These are phyloP conservation scores for Paracyclopina nana DNA, from an alignment of 1,140 invertebrate genomes.

Conservation along the genomic window DNA sequence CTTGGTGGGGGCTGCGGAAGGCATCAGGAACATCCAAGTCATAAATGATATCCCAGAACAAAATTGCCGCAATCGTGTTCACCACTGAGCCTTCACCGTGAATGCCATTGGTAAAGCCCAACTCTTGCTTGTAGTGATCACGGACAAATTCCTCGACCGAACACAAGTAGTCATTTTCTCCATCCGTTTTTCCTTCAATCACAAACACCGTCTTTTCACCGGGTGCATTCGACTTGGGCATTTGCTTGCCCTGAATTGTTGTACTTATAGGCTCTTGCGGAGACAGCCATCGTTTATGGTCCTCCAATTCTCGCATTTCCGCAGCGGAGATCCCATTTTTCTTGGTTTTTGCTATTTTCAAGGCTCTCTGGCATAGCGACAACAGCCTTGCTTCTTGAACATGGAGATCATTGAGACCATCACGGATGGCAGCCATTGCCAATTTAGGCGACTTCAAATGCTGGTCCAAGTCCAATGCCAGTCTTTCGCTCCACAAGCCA, in stretches of 20 bases:
- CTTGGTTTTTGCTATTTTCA: constrained; percentile 14
- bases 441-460: constrained; percentile 31
- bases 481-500: constrained; percentile 33
- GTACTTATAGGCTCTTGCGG: not conserved
- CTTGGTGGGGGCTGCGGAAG: constrained; percentile 43
- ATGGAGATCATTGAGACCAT: constrained; percentile 26
- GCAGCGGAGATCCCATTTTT: not conserved
- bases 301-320: not conserved
- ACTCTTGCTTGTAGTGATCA: constrained; percentile 27
- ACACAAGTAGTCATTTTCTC: constrained; percentile 22
- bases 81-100: constrained; percentile 50
- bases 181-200: constrained; percentile 11
- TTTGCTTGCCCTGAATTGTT: not conserved
- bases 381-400: constrained; percentile 27
- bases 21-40: constrained; percentile 35
- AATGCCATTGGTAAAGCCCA: constrained; percentile 31
- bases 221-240: not conserved
- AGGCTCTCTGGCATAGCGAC: constrained; percentile 27
- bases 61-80: constrained; percentile 38
- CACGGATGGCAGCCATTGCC: constrained; percentile 25
- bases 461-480: constrained; percentile 31
- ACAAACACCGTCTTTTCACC: constrained; percentile 17
- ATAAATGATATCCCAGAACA: constrained; percentile 59
- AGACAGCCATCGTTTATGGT: not conserved
- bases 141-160: constrained; percentile 33